A percentile compares a stretch with the other conserved stretches of the same genome.
These are phyloP conservation scores for Dorcus hopei DNA, from an alignment of 2,888 invertebrate genomes.

Conservation along the genomic window DNA sequence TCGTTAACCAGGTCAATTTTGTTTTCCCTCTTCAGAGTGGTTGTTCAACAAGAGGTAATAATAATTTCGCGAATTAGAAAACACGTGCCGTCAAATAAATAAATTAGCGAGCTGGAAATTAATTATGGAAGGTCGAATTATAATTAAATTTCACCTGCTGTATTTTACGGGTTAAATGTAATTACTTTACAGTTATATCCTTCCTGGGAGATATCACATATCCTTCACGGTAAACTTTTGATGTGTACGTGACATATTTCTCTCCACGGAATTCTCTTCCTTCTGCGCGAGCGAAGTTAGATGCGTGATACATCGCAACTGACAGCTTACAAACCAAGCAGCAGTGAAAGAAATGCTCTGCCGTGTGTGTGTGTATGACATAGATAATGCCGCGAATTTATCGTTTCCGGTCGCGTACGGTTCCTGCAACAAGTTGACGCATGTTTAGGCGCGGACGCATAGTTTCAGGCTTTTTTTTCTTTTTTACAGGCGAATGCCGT, in stretches of 20 bases:
- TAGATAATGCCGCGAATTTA: constrained; percentile 23
- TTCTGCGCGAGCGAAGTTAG: not conserved
- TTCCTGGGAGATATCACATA: constrained; percentile 25
- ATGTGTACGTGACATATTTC: constrained; percentile 33
- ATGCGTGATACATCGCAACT: constrained; percentile 22
- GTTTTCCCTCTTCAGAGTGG: no score
- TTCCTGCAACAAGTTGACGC: constrained; percentile 13
- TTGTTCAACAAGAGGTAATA: no score
- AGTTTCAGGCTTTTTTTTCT: no score
- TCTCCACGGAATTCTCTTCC: constrained; percentile 22
- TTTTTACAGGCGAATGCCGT: no score
- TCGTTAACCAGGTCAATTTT: no score
- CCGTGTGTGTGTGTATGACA: constrained; percentile 26
- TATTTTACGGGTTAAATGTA: not conserved
- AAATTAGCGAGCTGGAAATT: not conserved
- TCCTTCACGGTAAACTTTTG: constrained; percentile 26
- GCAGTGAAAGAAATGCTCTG: constrained; percentile 24
- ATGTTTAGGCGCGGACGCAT: not conserved
- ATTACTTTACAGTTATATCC: constrained; percentile 3
- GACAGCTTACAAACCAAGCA: constrained; percentile 20
- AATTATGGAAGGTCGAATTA: not conserved
- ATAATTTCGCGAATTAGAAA: not conserved
- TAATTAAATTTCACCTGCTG: not conserved
- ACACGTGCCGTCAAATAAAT: not conserved
- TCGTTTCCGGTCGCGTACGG: constrained; percentile 4